Conservation (phyloP, 2,113 vertebrate genomes). For the Atlantisia rogersi region DNA sequence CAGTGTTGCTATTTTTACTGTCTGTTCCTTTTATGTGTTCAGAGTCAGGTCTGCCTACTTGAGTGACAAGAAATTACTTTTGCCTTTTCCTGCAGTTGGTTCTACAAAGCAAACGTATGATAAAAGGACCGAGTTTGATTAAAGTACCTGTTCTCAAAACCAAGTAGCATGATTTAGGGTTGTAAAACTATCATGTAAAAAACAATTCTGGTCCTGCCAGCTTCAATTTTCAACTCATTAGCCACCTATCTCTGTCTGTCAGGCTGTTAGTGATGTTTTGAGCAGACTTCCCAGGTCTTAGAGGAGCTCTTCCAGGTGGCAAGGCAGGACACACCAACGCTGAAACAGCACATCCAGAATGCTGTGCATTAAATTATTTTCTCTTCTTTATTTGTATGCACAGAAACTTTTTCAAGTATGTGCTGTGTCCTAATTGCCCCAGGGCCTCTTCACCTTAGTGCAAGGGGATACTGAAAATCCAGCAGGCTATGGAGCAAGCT, state of each 20-base stretch:
- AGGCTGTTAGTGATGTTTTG: neutral
- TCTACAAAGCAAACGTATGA: neutral
- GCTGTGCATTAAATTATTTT: neutral
- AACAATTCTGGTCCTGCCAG: neutral
- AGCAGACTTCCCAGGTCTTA: neutral
- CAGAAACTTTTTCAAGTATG: neutral
- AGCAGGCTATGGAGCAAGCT: neutral
- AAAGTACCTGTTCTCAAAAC: neutral
- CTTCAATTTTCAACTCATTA: neutral
- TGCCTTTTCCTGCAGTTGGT: neutral
- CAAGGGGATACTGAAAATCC: conserved; percentile 25
- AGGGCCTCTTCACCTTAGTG: neutral
- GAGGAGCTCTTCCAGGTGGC: neutral
- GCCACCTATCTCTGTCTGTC: neutral
- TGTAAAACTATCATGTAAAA: neutral
- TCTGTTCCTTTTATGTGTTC: neutral
- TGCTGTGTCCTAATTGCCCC: neutral
- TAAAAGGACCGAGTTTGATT: neutral
- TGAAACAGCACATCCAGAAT: neutral
- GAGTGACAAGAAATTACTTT: neutral
- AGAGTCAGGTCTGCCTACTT: neutral
- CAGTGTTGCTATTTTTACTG: conserved; percentile 23
- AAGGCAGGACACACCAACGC: neutral
- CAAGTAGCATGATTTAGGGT: neutral
- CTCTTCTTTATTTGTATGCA: neutral